A percentile compares a stretch with the other conserved stretches of the same genome.
phyloP scores from a whole-genome alignment of 2,888 invertebrate species.

The Meghimatium bilineatum region DNA sequence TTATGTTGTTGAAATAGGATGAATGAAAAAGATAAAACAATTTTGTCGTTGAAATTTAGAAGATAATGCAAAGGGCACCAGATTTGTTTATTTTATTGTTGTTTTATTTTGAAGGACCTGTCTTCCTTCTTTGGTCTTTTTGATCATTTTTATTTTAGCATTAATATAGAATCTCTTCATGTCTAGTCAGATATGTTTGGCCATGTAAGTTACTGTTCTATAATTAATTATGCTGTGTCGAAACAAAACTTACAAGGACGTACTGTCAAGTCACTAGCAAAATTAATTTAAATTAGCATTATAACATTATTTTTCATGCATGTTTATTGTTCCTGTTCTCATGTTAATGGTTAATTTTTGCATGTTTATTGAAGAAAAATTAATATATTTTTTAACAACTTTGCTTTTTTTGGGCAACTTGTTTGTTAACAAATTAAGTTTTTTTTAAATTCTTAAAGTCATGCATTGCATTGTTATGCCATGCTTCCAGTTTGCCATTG shows the following conservation, averaged over 20 bases:
- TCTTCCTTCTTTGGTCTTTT: neutral
- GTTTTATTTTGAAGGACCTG: conserved; percentile 6
- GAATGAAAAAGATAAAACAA: neutral
- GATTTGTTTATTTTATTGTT: neutral
- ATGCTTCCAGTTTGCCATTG: conserved; percentile 29
- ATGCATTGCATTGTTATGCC: conserved; percentile 27
- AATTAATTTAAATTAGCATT: conserved; percentile 15
- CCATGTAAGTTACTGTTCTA: neutral
- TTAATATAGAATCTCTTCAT: conserved; percentile 26
- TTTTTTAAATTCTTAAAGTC: conserved; percentile 4
- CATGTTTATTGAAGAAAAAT: conserved; percentile 25
- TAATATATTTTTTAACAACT: conserved; percentile 28
- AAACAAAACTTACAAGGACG: neutral
- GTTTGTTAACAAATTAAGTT: conserved; percentile 14
- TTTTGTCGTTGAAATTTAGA: too few relatives aligned
- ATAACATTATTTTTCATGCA: conserved; percentile 22
- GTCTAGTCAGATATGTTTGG: conserved; percentile 35
- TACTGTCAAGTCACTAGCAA: neutral
- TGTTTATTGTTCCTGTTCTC: conserved; percentile 26
- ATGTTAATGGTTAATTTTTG: conserved; percentile 29
- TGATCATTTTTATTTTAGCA: neutral
- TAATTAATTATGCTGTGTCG: neutral
- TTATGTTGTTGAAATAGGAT: neutral
- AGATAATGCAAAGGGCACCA: neutral
- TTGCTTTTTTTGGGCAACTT: conserved; percentile 28